These are phyloP conservation scores for Eupithecia subfuscata DNA, from an alignment of 2,888 invertebrate species.

Conservation along the genomic window DNA sequence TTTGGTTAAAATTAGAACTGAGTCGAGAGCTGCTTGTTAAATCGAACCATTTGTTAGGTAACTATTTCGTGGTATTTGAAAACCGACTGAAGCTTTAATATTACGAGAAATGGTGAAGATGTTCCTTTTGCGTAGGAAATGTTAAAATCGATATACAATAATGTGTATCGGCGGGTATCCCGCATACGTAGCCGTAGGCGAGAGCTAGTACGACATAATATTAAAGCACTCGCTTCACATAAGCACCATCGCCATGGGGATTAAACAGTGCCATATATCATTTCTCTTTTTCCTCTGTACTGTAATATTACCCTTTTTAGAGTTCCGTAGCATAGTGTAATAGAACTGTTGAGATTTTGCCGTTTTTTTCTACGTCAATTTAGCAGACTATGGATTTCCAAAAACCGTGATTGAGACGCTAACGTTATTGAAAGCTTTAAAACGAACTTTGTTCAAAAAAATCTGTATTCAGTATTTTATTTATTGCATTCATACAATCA, in stretches of 20 bases:
- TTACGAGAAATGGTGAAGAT: background rate
- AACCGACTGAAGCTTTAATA: background rate
- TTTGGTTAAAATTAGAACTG: background rate
- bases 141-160: background rate
- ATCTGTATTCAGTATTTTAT: too few relatives aligned
- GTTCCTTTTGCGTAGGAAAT: background rate
- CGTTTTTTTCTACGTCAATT: background rate
- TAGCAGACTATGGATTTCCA: background rate
- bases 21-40: background rate
- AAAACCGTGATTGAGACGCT: background rate
- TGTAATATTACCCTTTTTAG: slow-evolving; percentile 50
- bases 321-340: background rate
- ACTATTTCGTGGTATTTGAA: background rate
- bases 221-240: slow-evolving; percentile 16
- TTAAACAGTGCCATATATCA: slow-evolving; percentile 54
- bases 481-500: too few relatives aligned
- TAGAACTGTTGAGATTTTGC: background rate
- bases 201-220: slow-evolving; percentile 10
- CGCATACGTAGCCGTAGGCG: background rate
- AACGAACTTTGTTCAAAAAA: background rate
- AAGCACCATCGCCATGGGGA: slow-evolving; percentile 20
- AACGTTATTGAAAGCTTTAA: background rate
- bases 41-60: background rate
- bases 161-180: background rate
- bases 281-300: slow-evolving; percentile 50